Conservation (phyloP, 2,797 vertebrate species). For the Cuculus canorus region DNA sequence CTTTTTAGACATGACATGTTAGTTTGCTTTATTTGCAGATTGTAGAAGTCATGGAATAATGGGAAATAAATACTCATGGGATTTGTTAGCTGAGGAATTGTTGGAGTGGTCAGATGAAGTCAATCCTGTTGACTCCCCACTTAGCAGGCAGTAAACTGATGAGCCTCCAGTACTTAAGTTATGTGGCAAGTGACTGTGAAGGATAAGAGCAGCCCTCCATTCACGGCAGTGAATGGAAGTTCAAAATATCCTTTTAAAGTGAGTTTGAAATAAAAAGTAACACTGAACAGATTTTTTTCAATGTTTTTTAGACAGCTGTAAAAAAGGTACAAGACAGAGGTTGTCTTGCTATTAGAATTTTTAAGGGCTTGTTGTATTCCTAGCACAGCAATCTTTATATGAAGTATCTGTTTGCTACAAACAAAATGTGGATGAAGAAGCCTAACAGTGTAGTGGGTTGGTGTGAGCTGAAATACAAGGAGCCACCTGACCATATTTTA, state of each 20-base stretch:
- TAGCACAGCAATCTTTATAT: neutral
- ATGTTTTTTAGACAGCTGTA: neutral
- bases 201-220: neutral
- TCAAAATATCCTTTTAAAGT: neutral
- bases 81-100: neutral
- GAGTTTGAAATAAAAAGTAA: neutral
- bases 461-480: neutral
- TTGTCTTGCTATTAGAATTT: neutral
- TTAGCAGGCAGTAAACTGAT: neutral
- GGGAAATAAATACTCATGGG: neutral
- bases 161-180: neutral
- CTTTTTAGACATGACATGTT: fast-evolving
- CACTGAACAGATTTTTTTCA: neutral
- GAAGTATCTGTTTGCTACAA: neutral
- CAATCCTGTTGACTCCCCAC: neutral
- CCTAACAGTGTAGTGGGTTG: neutral
- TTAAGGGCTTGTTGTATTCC: neutral
- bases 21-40: neutral
- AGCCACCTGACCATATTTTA: too few species aligned
- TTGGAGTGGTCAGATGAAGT: neutral
- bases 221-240: fast-evolving
- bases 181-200: fast-evolving
- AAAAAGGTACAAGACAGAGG: neutral
- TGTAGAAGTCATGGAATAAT: neutral
- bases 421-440: neutral